These are phyloP conservation scores for Remorina albescens DNA, from an alignment of 2,797 vertebrate genomes.

Conservation along the genomic window DNA sequence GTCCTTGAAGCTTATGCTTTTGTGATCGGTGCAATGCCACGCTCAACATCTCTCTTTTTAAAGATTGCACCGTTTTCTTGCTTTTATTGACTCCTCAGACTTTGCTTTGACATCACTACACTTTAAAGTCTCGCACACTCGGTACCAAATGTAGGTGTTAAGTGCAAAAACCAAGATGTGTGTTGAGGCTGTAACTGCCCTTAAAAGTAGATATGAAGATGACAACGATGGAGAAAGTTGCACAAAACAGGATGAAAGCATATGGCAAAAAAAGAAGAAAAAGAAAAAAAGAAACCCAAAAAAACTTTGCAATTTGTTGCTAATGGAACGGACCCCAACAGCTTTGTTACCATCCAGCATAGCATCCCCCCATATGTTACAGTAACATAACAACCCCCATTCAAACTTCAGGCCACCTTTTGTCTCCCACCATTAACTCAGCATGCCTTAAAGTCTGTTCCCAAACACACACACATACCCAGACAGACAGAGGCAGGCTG, in stretches of 20 bases:
- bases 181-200: slow-evolving; percentile 11
- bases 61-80: slow-evolving; percentile 8
- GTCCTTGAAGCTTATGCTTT: slow-evolving; percentile 12
- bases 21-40: neutral
- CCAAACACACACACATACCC: slow-evolving; percentile 29
- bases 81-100: slow-evolving; percentile 21
- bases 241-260: slow-evolving; percentile 26
- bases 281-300: no score
- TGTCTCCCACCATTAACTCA: slow-evolving; percentile 77
- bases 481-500: slow-evolving; percentile 37
- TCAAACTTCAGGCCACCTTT: slow-evolving; percentile 68
- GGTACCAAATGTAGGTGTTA: neutral
- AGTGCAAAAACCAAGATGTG: slow-evolving; percentile 13
- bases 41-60: slow-evolving; percentile 13
- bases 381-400: slow-evolving; percentile 64
- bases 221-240: slow-evolving; percentile 25
- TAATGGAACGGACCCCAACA: slow-evolving; percentile 70
- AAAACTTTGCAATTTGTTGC: slow-evolving; percentile 62
- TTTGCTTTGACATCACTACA: neutral
- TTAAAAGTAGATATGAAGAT: neutral
- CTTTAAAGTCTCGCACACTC: slow-evolving; percentile 9
- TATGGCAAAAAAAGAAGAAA: slow-evolving; percentile 30
- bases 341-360: slow-evolving; percentile 66
- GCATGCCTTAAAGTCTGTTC: slow-evolving; percentile 69
- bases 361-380: slow-evolving; percentile 76